These are phyloP conservation scores for Hylia prasina DNA, from an alignment of 2,113 vertebrate species.

Conservation along the genomic window DNA sequence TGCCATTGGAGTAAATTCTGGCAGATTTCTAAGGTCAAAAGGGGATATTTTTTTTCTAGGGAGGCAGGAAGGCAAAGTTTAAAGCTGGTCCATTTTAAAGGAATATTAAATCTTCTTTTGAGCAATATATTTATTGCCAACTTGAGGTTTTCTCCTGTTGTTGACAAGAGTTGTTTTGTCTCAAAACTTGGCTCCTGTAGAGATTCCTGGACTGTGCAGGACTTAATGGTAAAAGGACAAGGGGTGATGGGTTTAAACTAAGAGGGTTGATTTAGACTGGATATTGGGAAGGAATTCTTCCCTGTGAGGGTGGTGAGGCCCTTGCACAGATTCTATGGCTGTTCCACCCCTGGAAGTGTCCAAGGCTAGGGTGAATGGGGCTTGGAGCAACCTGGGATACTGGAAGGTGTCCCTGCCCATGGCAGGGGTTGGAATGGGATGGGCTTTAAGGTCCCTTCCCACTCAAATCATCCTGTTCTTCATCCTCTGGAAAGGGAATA, in stretches of 20 bases:
- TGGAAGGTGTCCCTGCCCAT: not conserved
- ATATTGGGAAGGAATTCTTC: not conserved
- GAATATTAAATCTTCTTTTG: too few relatives aligned
- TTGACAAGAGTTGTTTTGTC: not conserved
- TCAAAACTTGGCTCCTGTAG: rapidly evolving
- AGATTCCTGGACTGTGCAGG: not conserved
- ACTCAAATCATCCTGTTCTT: not conserved
- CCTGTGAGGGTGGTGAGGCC: not conserved
- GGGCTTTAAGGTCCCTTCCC: not conserved
- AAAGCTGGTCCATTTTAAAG: not conserved
- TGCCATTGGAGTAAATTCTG: rapidly evolving
- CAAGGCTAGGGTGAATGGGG: rapidly evolving
- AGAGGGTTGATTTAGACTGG: not conserved
- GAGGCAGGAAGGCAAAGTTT: not conserved
- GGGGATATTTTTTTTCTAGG: not conserved
- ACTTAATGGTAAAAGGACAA: not conserved
- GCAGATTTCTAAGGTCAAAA: not conserved
- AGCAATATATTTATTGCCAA: not conserved
- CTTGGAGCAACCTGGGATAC: not conserved
- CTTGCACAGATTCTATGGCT: not conserved
- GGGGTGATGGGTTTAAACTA: not conserved
- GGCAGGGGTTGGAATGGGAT: not conserved
- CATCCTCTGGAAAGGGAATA: not conserved
- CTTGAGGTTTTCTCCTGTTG: not conserved
- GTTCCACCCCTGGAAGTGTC: not conserved